Base-by-base conservation (phyloP, 2,888 invertebrate species). In the Chalcosyrphus nemorum region DNA sequence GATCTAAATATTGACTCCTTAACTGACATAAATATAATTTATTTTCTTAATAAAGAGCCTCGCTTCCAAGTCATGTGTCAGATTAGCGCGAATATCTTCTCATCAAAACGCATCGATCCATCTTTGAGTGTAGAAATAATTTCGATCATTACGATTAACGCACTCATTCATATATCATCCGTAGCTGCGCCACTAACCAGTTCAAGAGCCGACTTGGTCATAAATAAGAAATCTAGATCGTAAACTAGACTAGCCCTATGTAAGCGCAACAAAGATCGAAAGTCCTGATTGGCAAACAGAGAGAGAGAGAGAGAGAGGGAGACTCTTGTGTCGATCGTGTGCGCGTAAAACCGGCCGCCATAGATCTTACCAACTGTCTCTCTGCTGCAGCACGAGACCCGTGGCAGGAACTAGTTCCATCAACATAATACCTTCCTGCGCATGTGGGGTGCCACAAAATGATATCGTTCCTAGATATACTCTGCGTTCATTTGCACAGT, bases 401-500 rank as follows among this genome's bases (percentile, higher is more conserved):
- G 50, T 80, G 75, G 61, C 80, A 81, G 80, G 61, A 81, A 81
- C 80, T 81, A 75, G 80, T 81, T 68, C 41, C 61, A 54, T 74
- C 65, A 32, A 38, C 32, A 35, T 24, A 38, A 35, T 65, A 38
- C 35, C 52, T 11, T 65, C 15, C 9, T 63, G 43, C 59, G 45
- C 59, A 72, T 80, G 78, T 29, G 70, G 77, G 72, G 72, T 72
- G 72, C 66, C 74, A 80, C 63, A 65, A 45, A 80, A 59, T 66
- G 59, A 72, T 72, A 80, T 80, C 80, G 61, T 59, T 57, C n/a
- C 27, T 24, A 29, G 45, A 43, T 15, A 77, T n/a, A n/a, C n/a
- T n/a, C n/a, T n/a, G n/a, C n/a, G n/a, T 65, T 82, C 81, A 82
- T 82, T 82, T 82, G 81, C 81, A 77, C 76, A 65, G 71, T 61